A percentile compares a stretch with the other conserved stretches of the same genome.
Conservation (phyloP, 2,888 invertebrate species). For the Celastrina argiolus region DNA sequence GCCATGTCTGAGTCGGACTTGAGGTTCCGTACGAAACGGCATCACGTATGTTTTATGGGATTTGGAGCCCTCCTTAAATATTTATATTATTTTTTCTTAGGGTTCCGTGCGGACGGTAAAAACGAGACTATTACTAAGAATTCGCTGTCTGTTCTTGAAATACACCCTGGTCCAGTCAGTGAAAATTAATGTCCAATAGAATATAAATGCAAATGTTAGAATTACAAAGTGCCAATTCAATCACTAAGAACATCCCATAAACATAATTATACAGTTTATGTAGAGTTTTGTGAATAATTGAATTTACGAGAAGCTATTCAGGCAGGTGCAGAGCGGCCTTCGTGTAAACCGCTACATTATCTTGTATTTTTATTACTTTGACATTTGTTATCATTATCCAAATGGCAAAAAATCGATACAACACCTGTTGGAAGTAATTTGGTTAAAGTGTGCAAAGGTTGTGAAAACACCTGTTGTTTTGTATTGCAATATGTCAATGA, state of each 20-base stretch:
- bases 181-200: too few species aligned
- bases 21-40: too few species aligned
- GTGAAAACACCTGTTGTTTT: neutral
- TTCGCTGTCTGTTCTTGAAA: too few species aligned
- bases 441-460: neutral
- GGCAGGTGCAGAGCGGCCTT: neutral
- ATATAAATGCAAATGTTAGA: too few species aligned
- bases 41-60: too few species aligned
- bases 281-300: neutral
- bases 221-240: neutral
- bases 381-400: neutral
- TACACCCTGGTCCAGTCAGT: too few species aligned
- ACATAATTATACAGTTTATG: neutral
- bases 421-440: neutral
- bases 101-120: too few species aligned
- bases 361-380: neutral
- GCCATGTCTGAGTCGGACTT: too few species aligned
- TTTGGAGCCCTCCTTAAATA: too few species aligned
- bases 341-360: neutral
- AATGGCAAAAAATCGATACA: neutral
- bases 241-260: neutral
- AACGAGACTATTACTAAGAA: too few species aligned
- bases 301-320: neutral
- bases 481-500: neutral
- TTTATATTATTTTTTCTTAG: too few species aligned